Percentiles rank a stretch among this genome's conserved stretches.
Evolutionary conservation across 2,113 vertebrate species (phyloP).

Genomic region (Cyprinus carpio): DNA sequence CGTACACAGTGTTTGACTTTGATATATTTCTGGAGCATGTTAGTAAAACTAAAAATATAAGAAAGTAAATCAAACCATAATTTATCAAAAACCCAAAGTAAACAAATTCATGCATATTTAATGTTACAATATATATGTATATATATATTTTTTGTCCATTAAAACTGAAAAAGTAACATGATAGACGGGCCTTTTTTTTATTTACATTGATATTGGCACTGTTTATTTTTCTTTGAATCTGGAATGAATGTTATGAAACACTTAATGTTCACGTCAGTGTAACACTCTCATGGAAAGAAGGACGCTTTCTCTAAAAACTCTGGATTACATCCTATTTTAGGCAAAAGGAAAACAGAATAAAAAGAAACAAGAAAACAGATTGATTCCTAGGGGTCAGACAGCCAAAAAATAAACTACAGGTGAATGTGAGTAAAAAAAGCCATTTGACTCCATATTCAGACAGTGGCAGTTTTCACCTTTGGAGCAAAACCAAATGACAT

Average conservation of each 20-base stretch:
- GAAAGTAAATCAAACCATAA: slow-evolving; percentile 68
- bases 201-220: slow-evolving; percentile 81
- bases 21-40: slow-evolving; percentile 76
- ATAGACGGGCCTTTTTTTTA: slow-evolving; percentile 68
- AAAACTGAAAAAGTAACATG: slow-evolving; percentile 63
- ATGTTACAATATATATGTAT: slow-evolving; percentile 44
- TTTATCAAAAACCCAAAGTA: slow-evolving; percentile 79
- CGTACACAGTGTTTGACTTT: slow-evolving; percentile 80
- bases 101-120: slow-evolving; percentile 81
- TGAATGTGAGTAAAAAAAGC: slow-evolving; percentile 58
- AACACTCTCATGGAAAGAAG: slow-evolving; percentile 69
- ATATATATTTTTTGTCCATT: slow-evolving; percentile 66
- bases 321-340: slow-evolving; percentile 62
- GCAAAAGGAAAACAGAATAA: slow-evolving; percentile 53
- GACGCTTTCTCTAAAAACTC: slow-evolving; percentile 62
- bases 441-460: slow-evolving; percentile 63
- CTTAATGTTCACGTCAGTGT: slow-evolving; percentile 58
- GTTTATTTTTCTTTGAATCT: slow-evolving; percentile 68
- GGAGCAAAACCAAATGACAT: slow-evolving; percentile 66
- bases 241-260: slow-evolving; percentile 71
- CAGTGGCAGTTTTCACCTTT: slow-evolving; percentile 71
- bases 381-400: slow-evolving; percentile 57
- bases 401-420: slow-evolving; percentile 56
- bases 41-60: slow-evolving; percentile 69
- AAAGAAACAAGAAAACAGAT: slow-evolving; percentile 51